These are phyloP conservation scores for Microcebus griseorufus DNA, from an alignment of 2,113 vertebrate genomes.

Conservation along the genomic window DNA sequence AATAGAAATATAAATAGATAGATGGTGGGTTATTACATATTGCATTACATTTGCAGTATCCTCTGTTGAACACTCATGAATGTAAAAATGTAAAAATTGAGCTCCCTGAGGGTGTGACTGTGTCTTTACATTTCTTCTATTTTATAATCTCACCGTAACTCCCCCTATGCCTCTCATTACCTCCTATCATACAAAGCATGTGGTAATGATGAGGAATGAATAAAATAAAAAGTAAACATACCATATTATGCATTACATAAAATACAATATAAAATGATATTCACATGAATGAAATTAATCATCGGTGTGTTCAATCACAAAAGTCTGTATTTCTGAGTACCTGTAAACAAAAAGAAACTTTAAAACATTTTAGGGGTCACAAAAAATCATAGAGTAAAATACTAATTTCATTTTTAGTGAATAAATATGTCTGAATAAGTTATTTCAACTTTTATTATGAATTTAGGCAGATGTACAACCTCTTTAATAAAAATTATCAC, in stretches of 20 bases:
- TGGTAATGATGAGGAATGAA: background rate
- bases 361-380: background rate
- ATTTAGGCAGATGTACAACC: background rate
- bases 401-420: background rate
- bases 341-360: background rate
- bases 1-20: background rate
- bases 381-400: background rate
- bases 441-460: background rate
- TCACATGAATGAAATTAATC: background rate
- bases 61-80: background rate
- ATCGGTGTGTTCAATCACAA: background rate
- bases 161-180: fast-evolving
- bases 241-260: background rate
- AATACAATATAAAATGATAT: background rate
- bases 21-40: background rate
- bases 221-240: background rate
- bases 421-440: background rate
- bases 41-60: background rate
- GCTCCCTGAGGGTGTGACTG: background rate
- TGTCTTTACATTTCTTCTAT: background rate
- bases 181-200: background rate
- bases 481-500: background rate
- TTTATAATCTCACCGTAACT: background rate
- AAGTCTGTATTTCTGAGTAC: background rate
- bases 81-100: background rate